phyloP scores from a whole-genome alignment of 2,888 invertebrate species.

The Cheilosia variabilis region DNA sequence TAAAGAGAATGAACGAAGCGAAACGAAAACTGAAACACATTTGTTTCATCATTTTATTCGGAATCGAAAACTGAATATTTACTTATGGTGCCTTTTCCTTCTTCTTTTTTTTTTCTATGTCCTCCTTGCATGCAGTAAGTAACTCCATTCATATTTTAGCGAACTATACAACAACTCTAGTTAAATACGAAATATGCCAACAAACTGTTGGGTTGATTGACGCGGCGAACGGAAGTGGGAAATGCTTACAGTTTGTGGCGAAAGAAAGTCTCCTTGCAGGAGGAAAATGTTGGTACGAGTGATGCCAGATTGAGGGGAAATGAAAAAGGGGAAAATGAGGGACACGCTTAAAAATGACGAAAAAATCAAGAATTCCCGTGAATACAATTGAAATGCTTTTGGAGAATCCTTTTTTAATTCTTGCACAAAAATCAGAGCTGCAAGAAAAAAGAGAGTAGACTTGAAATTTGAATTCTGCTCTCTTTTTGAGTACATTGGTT shows the following conservation, averaged over 20 bases:
- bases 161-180: constrained; percentile 23
- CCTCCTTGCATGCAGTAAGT: constrained; percentile 11
- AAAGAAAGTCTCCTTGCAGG: not conserved
- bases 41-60: constrained; percentile 74
- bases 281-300: too few relatives aligned
- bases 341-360: too few relatives aligned
- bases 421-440: too few relatives aligned
- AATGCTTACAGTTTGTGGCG: constrained; percentile 22
- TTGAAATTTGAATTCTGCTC: too few relatives aligned
- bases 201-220: not conserved
- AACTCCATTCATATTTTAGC: constrained; percentile 59
- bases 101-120: not conserved
- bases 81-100: constrained; percentile 47
- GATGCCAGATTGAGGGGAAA: too few relatives aligned
- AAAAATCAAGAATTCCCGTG: too few relatives aligned
- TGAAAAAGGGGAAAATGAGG: too few relatives aligned
- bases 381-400: too few relatives aligned
- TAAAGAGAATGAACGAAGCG: constrained; percentile 23
- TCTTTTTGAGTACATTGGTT: too few relatives aligned
- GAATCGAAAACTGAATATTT: constrained; percentile 67
- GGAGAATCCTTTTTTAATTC: too few relatives aligned
- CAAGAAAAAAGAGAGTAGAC: too few relatives aligned
- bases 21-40: constrained; percentile 64
- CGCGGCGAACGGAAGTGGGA: constrained; percentile 1
- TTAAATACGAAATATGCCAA: not conserved